phyloP scores from a whole-genome alignment of 2,888 invertebrate species.

The Chymomyza procnemis region DNA sequence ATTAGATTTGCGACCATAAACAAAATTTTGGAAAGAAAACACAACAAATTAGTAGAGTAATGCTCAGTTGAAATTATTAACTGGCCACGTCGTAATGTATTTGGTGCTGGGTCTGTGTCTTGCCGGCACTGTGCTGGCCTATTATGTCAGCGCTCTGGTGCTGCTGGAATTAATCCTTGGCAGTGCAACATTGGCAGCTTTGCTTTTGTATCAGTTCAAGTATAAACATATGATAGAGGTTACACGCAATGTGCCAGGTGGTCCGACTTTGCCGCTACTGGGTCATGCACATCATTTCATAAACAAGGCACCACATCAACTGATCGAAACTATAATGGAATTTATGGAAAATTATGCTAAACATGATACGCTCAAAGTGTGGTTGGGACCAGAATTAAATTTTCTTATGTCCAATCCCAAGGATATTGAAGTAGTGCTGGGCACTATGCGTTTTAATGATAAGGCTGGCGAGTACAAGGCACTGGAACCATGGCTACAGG shows the following conservation, averaged over 20 bases:
- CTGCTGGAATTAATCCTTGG: conserved; percentile 44
- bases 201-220: conserved; percentile 61
- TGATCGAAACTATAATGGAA: conserved; percentile 67
- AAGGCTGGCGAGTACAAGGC: conserved; percentile 81
- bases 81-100: conserved; percentile 46
- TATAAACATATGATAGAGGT: conserved; percentile 64
- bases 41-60: background rate
- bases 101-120: conserved; percentile 46
- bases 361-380: conserved; percentile 61
- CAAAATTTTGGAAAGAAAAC: conserved; percentile 1
- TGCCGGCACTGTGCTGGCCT: conserved; percentile 37
- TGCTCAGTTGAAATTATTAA: background rate
- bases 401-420: conserved; percentile 66
- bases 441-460: conserved; percentile 77
- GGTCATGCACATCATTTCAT: conserved; percentile 80
- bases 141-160: conserved; percentile 48
- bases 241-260: conserved; percentile 65
- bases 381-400: conserved; percentile 76
- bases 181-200: conserved; percentile 36
- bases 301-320: conserved; percentile 77
- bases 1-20: conserved; percentile 34
- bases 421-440: conserved; percentile 70
- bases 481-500: conserved; percentile 80
- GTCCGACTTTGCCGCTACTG: conserved; percentile 79
- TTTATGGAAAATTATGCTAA: conserved; percentile 72